A percentile compares a stretch with the other conserved stretches of the same genome.
Evolutionary conservation across 2,797 vertebrate genomes (phyloP).

Genomic region (Sebastes melanostomus): DNA sequence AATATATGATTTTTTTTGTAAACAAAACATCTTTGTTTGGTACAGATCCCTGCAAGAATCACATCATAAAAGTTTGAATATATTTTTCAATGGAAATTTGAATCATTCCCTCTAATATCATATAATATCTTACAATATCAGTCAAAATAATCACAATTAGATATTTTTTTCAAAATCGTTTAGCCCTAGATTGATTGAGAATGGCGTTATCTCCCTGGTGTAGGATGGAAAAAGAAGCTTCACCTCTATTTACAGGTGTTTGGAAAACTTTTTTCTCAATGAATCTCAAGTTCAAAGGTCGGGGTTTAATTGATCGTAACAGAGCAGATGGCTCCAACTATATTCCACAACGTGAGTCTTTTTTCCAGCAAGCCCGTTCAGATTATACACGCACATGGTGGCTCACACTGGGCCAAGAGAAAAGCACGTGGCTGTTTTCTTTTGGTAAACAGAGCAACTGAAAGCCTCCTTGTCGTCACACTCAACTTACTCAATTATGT

Average conservation of each 20-base stretch:
- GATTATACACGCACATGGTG: conserved; percentile 45
- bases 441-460: conserved; percentile 67
- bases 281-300: conserved; percentile 30
- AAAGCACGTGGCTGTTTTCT: conserved; percentile 61
- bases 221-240: background rate
- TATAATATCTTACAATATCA: too few species aligned
- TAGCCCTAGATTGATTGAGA: background rate
- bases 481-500: conserved; percentile 73
- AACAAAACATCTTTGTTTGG: too few species aligned
- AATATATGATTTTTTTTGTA: too few species aligned
- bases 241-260: background rate
- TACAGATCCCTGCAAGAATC: too few species aligned
- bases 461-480: conserved; percentile 71
- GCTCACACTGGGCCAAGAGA: conserved; percentile 33
- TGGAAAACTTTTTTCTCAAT: conserved; percentile 6
- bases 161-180: too few species aligned
- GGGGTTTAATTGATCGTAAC: conserved; percentile 37
- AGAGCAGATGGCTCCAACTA: conserved; percentile 32
- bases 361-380: conserved; percentile 7
- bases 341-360: conserved; percentile 8
- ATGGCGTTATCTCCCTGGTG: background rate
- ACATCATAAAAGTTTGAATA: too few species aligned
- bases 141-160: too few species aligned
- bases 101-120: too few species aligned
- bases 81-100: too few species aligned